These are phyloP conservation scores for Coregonus clupeaformis DNA, from an alignment of 2,113 vertebrate genomes.

Conservation along the genomic window DNA sequence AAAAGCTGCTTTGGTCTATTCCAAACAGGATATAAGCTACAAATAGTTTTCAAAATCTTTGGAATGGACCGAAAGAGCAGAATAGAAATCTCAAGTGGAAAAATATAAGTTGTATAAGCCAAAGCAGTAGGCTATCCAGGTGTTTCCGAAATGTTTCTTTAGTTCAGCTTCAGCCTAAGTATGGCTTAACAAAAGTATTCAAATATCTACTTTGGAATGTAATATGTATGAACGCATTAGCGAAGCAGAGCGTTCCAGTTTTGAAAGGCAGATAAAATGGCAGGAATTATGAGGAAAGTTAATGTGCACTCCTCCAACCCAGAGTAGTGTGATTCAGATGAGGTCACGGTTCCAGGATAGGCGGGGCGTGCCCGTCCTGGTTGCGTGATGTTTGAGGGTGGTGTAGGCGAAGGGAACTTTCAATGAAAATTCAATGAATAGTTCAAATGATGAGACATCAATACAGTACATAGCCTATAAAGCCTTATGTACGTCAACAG, in stretches of 20 bases:
- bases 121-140: conserved; percentile 31
- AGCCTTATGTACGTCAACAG: not conserved
- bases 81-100: conserved; percentile 52
- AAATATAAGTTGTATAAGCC: conserved; percentile 44
- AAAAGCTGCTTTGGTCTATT: conserved; percentile 21
- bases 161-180: conserved; percentile 19
- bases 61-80: conserved; percentile 48
- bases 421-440: not conserved
- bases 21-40: not conserved
- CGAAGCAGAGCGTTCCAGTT: conserved; percentile 9
- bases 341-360: conserved; percentile 50
- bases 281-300: conserved; percentile 51
- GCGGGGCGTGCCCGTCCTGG: conserved; percentile 52
- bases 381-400: conserved; percentile 1
- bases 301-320: conserved; percentile 52
- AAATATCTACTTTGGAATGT: conserved; percentile 61
- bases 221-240: conserved; percentile 49
- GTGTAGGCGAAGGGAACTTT: not conserved
- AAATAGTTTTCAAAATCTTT: conserved; percentile 19
- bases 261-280: conserved; percentile 42
- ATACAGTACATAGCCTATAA: not conserved
- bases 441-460: not conserved
- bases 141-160: conserved; percentile 46
- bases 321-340: conserved; percentile 54
- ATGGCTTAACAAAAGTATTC: conserved; percentile 30